Conservation (phyloP, 2,113 vertebrate species). For the Cynopterus brachyotis region DNA sequence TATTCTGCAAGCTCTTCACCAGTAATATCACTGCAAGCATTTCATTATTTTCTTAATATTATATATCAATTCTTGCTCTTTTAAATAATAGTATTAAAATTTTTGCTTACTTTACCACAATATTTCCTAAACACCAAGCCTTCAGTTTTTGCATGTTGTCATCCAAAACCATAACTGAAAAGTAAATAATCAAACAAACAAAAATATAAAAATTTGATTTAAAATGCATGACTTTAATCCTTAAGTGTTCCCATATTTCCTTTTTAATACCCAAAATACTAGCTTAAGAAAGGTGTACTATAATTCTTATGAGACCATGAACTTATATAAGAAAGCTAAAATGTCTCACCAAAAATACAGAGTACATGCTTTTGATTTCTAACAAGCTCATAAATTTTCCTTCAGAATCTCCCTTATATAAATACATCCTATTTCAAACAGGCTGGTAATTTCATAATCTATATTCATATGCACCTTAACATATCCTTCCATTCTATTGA, state of each 20-base stretch:
- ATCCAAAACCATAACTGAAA: conserved; percentile 92
- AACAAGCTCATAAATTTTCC: not conserved
- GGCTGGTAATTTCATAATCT: not conserved
- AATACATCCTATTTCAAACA: not conserved
- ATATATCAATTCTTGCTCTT: not conserved
- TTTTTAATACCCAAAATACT: not conserved
- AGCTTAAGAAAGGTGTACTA: not conserved
- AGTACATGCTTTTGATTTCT: not conserved
- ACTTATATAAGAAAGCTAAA: not conserved
- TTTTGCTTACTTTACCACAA: conserved; percentile 94
- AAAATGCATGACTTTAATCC: not conserved
- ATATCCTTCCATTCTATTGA: not conserved
- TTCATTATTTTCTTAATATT: not conserved
- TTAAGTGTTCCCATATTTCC: not conserved
- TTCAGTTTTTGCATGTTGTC: conserved; percentile 90
- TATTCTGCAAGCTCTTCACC: not conserved
- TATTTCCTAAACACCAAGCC: conserved; percentile 92
- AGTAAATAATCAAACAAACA: not conserved
- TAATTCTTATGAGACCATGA: not conserved
- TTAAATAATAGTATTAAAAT: not conserved
- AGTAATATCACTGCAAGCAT: not conserved
- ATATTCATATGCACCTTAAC: not conserved
- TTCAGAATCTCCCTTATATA: not conserved
- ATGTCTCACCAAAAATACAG: not conserved
- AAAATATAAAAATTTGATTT: not conserved